Evolutionary conservation across 2,113 vertebrate genomes (phyloP).

Genomic region (Chauna torquata): DNA sequence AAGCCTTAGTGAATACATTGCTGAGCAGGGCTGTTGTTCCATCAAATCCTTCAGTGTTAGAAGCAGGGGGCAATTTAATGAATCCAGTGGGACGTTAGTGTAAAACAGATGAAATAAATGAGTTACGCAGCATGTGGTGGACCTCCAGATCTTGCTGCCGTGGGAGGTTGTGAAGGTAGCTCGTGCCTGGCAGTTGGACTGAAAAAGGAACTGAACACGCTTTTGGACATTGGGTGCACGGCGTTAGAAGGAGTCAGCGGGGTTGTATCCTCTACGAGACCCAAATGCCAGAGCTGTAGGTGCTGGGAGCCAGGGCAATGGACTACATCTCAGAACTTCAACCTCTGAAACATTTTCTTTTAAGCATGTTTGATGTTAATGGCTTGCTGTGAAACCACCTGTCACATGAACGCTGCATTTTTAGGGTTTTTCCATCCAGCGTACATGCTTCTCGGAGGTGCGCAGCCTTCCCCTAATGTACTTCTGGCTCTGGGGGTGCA

Average conservation of each 20-base stretch:
- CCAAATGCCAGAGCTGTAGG: not conserved
- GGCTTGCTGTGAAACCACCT: not conserved
- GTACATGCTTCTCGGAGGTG: not conserved
- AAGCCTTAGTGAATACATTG: not conserved
- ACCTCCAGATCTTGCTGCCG: not conserved
- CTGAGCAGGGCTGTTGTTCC: constrained; percentile 6
- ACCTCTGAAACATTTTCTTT: not conserved
- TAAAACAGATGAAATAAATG: not conserved
- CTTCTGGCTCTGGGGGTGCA: not conserved
- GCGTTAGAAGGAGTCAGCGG: not conserved
- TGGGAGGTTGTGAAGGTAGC: not conserved
- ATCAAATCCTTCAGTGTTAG: not conserved
- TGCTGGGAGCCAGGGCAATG: not conserved
- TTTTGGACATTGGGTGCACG: not conserved
- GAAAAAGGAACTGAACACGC: not conserved
- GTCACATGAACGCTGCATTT: not conserved
- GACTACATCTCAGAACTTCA: not conserved
- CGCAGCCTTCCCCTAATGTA: not conserved
- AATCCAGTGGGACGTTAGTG: not conserved
- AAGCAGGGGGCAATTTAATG: not conserved
- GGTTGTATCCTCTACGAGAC: fast-evolving
- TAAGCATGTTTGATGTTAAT: not conserved
- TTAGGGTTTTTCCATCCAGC: not conserved
- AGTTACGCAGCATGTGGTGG: not conserved
- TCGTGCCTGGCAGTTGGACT: not conserved